Evolutionary conservation across 2,113 vertebrate genomes (phyloP), one percentile per base, ranked within the genome.

Genomic region (Columbina picui): DNA sequence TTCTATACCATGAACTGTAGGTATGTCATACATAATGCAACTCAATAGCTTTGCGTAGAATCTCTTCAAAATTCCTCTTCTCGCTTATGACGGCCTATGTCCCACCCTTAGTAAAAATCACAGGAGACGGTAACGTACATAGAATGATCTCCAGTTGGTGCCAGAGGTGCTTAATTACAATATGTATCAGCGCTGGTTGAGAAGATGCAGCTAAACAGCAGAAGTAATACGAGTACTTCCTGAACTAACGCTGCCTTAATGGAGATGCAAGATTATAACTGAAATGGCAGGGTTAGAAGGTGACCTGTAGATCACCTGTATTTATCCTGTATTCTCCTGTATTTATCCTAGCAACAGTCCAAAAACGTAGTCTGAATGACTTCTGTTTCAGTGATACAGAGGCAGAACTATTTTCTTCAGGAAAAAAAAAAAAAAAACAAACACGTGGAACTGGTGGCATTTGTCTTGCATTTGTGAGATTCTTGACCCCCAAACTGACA

Each of bases 301-400:
- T 14, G 61, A 26, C 38, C 20, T 18, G 3, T 63, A 71, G 43
- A 52, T 85, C 61, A 15, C 93, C 39, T 96, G 57, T 85, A 27
- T 68, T 78, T 88, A 60, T 84, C 55, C 32, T 47, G n/a, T n/a
- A n/a, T 89, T 94, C 57, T 4, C 93, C 39, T 96, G 57, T 85
- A 27, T 68, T 78, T 88, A 60, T 84, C 55, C 32, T 47, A 80
- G 84, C 91, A 95, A 75, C 77, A 80, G 56, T 65, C 41, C 36
- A 75, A 43, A 71, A 41, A 68, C 20, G 36, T 59, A 45, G 36
- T 56, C 61, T 80, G 55, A 89, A 76, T 67, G 43, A 47, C 64
- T 76, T n/a, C 16, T 13, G 89, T 90, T 92, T 80, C 90, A 78
- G 34, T 29, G 22, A 59, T 23, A 29, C 4, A 70, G 39, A 77